Conservation (phyloP, 2,113 vertebrate genomes). For the Erythrolamprus reginae region DNA sequence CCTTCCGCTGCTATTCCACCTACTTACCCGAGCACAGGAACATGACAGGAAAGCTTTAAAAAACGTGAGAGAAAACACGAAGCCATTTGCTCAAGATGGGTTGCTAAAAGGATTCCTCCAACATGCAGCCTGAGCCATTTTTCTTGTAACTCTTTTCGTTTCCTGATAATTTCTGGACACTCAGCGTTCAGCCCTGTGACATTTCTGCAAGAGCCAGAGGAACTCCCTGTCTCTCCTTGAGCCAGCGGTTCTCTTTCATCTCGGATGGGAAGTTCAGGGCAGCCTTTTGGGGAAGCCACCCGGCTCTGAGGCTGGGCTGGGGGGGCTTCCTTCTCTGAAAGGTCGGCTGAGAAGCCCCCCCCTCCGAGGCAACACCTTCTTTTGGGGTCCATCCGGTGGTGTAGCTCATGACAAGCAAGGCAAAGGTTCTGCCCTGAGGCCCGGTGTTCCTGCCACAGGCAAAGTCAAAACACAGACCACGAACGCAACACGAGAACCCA, state of each 20-base stretch:
- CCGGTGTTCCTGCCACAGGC: too few relatives aligned
- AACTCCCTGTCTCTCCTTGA: not conserved
- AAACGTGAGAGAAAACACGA: not conserved
- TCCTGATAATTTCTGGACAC: accelerated
- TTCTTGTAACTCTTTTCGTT: not conserved
- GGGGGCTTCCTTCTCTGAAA: not conserved
- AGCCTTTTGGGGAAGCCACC: too few relatives aligned
- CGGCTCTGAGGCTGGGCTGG: too few relatives aligned
- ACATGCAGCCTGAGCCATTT: not conserved
- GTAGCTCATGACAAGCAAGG: not conserved
- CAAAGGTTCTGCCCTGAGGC: not conserved
- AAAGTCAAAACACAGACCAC: not conserved
- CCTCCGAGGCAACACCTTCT: not conserved
- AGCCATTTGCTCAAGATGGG: not conserved
- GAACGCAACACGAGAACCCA: not conserved
- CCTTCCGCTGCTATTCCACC: too few relatives aligned
- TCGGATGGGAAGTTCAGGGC: not conserved
- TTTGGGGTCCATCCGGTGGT: not conserved
- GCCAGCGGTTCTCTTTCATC: not conserved
- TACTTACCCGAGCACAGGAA: not conserved
- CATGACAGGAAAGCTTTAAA: not conserved
- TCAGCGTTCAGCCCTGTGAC: not conserved
- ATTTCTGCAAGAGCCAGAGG: not conserved
- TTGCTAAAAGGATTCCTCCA: accelerated
- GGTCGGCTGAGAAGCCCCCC: not conserved